Evolutionary conservation across 2,888 invertebrate species (phyloP).

Genomic region (Meghimatium bilineatum): DNA sequence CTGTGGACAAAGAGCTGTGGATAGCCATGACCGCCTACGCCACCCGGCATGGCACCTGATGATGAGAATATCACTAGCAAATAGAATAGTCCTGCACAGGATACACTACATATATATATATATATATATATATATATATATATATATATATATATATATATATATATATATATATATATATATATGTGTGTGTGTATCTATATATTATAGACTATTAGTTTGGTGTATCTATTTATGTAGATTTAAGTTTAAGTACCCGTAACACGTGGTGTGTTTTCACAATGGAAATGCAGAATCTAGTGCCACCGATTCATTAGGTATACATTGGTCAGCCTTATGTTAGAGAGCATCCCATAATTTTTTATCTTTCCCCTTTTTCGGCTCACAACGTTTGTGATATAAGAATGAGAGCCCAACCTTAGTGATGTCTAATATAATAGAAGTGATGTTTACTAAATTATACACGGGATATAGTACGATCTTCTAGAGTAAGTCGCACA

Average conservation of each 20-base stretch:
- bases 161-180: not conserved
- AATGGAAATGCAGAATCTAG: constrained; percentile 23
- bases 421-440: not conserved
- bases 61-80: no score
- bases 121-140: no score
- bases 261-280: constrained; percentile 27
- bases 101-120: no score
- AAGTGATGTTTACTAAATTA: not conserved
- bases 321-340: constrained; percentile 55
- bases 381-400: constrained; percentile 15
- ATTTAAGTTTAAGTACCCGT: not conserved
- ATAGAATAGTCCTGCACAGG: no score
- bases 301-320: constrained; percentile 56
- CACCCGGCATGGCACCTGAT: no score
- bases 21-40: no score
- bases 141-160: not conserved
- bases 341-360: constrained; percentile 56
- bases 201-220: not conserved
- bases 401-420: not conserved
- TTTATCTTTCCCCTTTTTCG: constrained; percentile 48
- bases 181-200: not conserved
- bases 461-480: not conserved
- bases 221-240: not conserved
- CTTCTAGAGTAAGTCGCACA: not conserved
- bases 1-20: no score